These are phyloP conservation scores for Epicauta chinensis DNA, from an alignment of 1,140 invertebrate genomes.

Conservation along the genomic window DNA sequence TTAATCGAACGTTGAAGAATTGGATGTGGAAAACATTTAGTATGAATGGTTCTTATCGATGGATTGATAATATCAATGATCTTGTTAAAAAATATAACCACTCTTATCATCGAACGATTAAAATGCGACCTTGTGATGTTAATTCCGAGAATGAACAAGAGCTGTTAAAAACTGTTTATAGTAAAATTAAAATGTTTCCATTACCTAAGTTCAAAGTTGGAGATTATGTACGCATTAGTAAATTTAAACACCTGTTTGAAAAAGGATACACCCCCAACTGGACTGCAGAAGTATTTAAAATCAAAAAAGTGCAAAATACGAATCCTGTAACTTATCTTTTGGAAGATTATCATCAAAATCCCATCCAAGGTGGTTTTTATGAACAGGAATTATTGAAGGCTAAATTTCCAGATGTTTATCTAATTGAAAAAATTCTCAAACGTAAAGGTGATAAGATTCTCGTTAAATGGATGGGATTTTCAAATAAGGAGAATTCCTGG, in stretches of 20 bases:
- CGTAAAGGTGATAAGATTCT: conserved; percentile 10
- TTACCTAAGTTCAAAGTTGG: conserved; percentile 10
- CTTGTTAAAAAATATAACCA: background rate
- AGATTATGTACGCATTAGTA: conserved; percentile 7
- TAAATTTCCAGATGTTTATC: conserved; percentile 33
- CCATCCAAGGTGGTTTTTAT: conserved; percentile 34
- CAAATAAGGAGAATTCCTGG: too few species aligned
- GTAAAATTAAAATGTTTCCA: background rate
- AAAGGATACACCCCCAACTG: conserved; percentile 36
- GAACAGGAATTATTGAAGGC: conserved; percentile 28
- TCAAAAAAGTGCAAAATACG: conserved; percentile 23
- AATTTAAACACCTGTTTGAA: conserved; percentile 22
- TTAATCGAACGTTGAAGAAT: too few species aligned
- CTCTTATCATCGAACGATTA: background rate
- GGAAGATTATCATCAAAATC: conserved; percentile 12
- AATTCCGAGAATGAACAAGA: background rate
- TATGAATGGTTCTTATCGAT: background rate
- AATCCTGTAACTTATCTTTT: conserved; percentile 27
- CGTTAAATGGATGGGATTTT: conserved; percentile 30
- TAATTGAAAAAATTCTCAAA: conserved; percentile 26
- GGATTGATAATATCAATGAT: background rate
- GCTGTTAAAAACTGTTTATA: background rate
- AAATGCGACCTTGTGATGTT: background rate
- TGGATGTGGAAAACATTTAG: too few species aligned
- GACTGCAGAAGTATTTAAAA: conserved; percentile 33